Conservation (phyloP, 2,113 vertebrate species). For the Eurystomus gularis region DNA sequence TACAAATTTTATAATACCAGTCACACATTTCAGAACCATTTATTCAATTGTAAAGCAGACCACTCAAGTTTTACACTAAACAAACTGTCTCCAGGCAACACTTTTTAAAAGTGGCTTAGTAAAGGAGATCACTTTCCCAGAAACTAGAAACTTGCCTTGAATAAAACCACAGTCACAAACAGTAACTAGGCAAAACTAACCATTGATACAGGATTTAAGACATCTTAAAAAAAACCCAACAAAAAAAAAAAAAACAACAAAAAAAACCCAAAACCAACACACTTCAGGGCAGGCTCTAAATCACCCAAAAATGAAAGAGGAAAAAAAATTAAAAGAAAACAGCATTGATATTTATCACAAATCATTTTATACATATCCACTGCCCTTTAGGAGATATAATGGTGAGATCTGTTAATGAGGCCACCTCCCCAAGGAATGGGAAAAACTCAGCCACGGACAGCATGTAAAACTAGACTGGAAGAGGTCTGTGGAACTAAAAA, state of each 20-base stretch:
- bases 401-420: slow-evolving; percentile 55
- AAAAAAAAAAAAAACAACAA: slow-evolving; percentile 1
- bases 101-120: slow-evolving; percentile 78
- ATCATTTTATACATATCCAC: slow-evolving; percentile 43
- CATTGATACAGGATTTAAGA: slow-evolving; percentile 75
- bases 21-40: slow-evolving; percentile 94
- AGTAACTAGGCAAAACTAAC: slow-evolving; percentile 75
- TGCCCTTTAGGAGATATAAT: slow-evolving; percentile 62
- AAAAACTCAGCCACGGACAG: slow-evolving; percentile 40
- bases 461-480: slow-evolving; percentile 49
- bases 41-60: slow-evolving; percentile 78
- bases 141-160: slow-evolving; percentile 72
- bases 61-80: slow-evolving; percentile 85
- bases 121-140: slow-evolving; percentile 79
- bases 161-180: slow-evolving; percentile 71
- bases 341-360: slow-evolving; percentile 63
- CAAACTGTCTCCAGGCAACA: slow-evolving; percentile 80
- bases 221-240: slow-evolving; percentile 54
- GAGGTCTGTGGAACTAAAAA: slow-evolving; percentile 39
- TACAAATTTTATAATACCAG: slow-evolving; percentile 92
- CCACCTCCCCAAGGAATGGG: slow-evolving; percentile 46
- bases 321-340: slow-evolving; percentile 49
- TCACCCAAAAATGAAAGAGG: slow-evolving; percentile 45
- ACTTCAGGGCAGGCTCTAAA: slow-evolving; percentile 68
- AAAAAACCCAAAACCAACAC: background rate